These are phyloP conservation scores for Catalaphyllia jardinei DNA, from an alignment of 64 coral and sea anemone species.

Conservation along the genomic window DNA sequence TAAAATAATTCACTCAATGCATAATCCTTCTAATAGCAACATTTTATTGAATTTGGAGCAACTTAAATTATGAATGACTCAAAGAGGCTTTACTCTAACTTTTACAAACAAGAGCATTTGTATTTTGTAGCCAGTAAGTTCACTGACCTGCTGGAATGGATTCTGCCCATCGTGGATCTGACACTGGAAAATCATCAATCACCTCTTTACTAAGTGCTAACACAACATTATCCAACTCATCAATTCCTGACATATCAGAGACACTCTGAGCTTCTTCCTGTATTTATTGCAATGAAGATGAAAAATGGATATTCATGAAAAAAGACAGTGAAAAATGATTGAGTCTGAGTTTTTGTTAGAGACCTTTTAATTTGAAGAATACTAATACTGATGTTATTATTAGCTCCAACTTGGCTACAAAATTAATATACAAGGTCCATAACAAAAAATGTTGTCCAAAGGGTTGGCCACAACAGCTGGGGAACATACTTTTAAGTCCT, in stretches of 20 bases:
- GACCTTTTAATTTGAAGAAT: too few species aligned
- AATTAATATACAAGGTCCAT: too few species aligned
- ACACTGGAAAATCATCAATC: conserved; percentile 95
- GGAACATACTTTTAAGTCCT: too few species aligned
- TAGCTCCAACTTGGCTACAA: too few species aligned
- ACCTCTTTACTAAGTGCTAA: conserved; percentile 86
- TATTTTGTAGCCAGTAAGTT: background rate
- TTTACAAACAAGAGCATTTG: background rate
- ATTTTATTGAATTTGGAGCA: too few species aligned
- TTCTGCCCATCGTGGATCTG: conserved; percentile 98
- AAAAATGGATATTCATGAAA: background rate
- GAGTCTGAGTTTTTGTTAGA: too few species aligned
- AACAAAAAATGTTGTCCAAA: too few species aligned
- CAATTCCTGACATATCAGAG: conserved; percentile 54
- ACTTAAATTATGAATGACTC: background rate
- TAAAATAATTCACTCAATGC: too few species aligned
- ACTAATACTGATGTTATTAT: too few species aligned
- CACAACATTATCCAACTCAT: conserved; percentile 75
- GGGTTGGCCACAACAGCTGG: too few species aligned
- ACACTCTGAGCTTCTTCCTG: conserved; percentile 77
- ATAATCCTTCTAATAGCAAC: too few species aligned
- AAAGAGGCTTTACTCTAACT: background rate
- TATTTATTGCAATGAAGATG: background rate
- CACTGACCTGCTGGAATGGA: conserved; percentile 90
- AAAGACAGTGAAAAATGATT: too few species aligned